Evolutionary conservation across 2,797 vertebrate species (phyloP), one percentile per base, ranked within the genome.

Genomic region (Leptodactylus fallax): DNA sequence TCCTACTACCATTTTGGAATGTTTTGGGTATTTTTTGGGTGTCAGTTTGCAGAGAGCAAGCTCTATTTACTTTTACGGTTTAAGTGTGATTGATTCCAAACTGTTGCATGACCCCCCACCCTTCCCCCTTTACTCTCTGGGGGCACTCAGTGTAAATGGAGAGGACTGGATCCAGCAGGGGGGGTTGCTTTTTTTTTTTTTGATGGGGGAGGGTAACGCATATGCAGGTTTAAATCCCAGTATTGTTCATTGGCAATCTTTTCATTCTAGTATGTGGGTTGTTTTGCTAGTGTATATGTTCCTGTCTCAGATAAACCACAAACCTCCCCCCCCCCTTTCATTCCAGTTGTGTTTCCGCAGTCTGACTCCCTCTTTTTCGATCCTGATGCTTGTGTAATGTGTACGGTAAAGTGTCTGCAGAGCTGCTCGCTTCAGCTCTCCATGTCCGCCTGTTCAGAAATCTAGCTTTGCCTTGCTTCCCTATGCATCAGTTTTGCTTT

Each of bases 221-320:
- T 82, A 69, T 55, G 71, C 74, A 58, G 58, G 17, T 69, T 67
- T 69, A 83, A 77, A 83, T 78, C 67, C 65, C 56, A 81, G 65
- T 77, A 87, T 71, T 86, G 85, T 86, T 69, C 78, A 61, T 53
- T 51, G 72, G 21, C 45, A 87, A 74, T 87, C 80, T 81, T 65
- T 77, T 83, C 27, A 77, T 87, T 87, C 86, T 60, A 78, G 23
- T 83, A 55, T 47, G 71, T 67, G 72, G 86, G 71, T 78, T 87
- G 80, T 87, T 83, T 87, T 58, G 60, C 55, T 77, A 67, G 80
- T 55, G 45, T 55, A 56, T 65, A n/a, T 36, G n/a, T 27, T 60
- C n/a, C 47, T 87, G 71, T 16, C 78, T 81, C 74, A 79, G 60
- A 79, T 61, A 19, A 27, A 77, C 12, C 83, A 19, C 58, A 27